These are phyloP conservation scores for Rhodophaea formosa DNA, from an alignment of 2,888 invertebrate genomes.

Conservation along the genomic window DNA sequence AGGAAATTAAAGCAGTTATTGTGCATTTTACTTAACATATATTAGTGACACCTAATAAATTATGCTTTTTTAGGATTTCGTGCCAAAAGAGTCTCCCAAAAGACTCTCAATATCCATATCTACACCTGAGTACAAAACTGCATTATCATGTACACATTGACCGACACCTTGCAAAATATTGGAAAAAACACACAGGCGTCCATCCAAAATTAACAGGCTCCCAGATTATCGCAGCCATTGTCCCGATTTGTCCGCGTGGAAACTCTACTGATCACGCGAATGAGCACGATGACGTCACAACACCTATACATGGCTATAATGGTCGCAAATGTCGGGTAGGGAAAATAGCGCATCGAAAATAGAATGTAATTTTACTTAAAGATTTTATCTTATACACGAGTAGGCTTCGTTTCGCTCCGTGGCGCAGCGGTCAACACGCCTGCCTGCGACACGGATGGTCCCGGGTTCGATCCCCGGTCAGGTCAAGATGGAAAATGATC, in stretches of 20 bases:
- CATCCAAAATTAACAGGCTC: constrained; percentile 23
- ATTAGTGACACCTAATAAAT: too few species aligned
- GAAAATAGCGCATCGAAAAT: background rate
- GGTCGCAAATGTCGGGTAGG: background rate
- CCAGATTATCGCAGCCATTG: constrained; percentile 34
- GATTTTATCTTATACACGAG: background rate
- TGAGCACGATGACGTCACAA: constrained; percentile 48
- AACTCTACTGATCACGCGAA: constrained; percentile 55
- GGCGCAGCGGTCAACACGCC: too few species aligned
- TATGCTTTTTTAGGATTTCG: too few species aligned
- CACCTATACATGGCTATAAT: constrained; percentile 8
- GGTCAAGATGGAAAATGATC: background rate
- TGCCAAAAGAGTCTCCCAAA: too few species aligned
- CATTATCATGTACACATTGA: background rate
- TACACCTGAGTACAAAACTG: too few species aligned
- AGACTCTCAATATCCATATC: too few species aligned
- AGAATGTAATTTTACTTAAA: background rate
- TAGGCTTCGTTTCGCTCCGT: too few species aligned
- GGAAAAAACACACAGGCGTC: background rate
- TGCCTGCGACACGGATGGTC: too few species aligned
- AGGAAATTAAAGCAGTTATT: too few species aligned
- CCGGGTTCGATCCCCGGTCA: too few species aligned
- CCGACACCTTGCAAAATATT: background rate
- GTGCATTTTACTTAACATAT: too few species aligned
- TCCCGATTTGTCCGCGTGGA: constrained; percentile 42